A percentile compares a stretch with the other conserved stretches of the same genome.
These are phyloP conservation scores for Hemithea aestivaria DNA, from an alignment of 2,888 invertebrate genomes.

Conservation along the genomic window DNA sequence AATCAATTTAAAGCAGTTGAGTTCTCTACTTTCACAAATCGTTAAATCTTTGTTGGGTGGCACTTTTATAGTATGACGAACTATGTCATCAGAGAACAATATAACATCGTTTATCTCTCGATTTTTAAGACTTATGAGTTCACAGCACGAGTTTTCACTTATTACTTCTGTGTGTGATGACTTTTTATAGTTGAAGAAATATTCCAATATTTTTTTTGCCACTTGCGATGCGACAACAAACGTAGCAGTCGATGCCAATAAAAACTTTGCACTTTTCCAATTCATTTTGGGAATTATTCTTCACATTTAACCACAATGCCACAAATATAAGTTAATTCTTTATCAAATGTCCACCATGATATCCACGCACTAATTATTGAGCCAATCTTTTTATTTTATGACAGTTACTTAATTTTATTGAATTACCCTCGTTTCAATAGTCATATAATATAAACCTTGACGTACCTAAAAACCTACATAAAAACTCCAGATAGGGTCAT, in stretches of 20 bases:
- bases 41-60: conserved; percentile 59
- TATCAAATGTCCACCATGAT: conserved; percentile 59
- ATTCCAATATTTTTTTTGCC: conserved; percentile 58
- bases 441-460: too few relatives aligned
- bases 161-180: conserved; percentile 34
- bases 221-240: conserved; percentile 63
- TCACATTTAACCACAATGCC: conserved; percentile 29
- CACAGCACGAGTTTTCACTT: conserved; percentile 50
- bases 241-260: conserved; percentile 67
- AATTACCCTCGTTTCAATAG: conserved; percentile 44
- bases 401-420: conserved; percentile 4
- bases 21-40: conserved; percentile 65
- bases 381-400: too few relatives aligned
- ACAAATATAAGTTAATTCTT: conserved; percentile 29
- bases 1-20: conserved; percentile 69
- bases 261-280: conserved; percentile 66
- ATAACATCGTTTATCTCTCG: conserved; percentile 73
- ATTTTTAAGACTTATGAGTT: conserved; percentile 50
- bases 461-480: too few relatives aligned
- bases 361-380: conserved; percentile 52
- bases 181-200: conserved; percentile 46
- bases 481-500: too few relatives aligned
- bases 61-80: conserved; percentile 57
- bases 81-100: conserved; percentile 65
- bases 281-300: conserved; percentile 47